A percentile compares a stretch with the other conserved stretches of the same genome.
Evolutionary conservation across 2,113 vertebrate species (phyloP).

Genomic region (Clarias macrocephalus): DNA sequence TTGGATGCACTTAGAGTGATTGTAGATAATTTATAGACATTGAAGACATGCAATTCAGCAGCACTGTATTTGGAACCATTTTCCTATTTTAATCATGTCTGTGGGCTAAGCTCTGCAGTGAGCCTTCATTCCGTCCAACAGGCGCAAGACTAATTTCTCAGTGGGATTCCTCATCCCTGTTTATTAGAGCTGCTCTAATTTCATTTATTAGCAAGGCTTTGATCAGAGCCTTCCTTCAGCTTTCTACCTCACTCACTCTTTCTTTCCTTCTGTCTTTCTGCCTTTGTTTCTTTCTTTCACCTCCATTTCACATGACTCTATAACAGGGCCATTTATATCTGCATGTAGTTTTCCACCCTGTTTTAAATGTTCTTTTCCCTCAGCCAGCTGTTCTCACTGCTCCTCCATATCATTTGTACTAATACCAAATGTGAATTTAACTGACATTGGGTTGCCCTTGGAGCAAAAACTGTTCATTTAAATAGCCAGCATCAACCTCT

Average conservation of each 20-base stretch:
- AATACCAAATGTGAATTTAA: neutral
- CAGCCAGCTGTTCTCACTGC: neutral
- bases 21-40: neutral
- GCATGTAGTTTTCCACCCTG: neutral
- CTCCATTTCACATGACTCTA: neutral
- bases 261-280: too few species aligned
- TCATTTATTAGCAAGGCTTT: slow-evolving; percentile 47
- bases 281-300: neutral
- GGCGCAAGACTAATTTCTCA: slow-evolving; percentile 53
- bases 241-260: neutral
- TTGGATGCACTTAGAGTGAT: neutral
- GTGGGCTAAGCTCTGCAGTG: slow-evolving; percentile 36
- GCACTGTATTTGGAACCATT: slow-evolving; percentile 26
- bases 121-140: slow-evolving; percentile 30
- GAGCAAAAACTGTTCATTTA: neutral
- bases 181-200: slow-evolving; percentile 55
- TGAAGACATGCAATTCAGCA: neutral
- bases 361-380: neutral
- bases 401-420: neutral
- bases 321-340: neutral
- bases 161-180: slow-evolving; percentile 52
- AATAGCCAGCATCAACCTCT: neutral
- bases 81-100: slow-evolving; percentile 45
- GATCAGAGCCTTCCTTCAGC: slow-evolving; percentile 22
- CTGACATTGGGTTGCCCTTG: neutral